A percentile compares a stretch with the other conserved stretches of the same genome.
Conservation (phyloP, 2,888 invertebrate genomes). For the Ctena decussata region DNA sequence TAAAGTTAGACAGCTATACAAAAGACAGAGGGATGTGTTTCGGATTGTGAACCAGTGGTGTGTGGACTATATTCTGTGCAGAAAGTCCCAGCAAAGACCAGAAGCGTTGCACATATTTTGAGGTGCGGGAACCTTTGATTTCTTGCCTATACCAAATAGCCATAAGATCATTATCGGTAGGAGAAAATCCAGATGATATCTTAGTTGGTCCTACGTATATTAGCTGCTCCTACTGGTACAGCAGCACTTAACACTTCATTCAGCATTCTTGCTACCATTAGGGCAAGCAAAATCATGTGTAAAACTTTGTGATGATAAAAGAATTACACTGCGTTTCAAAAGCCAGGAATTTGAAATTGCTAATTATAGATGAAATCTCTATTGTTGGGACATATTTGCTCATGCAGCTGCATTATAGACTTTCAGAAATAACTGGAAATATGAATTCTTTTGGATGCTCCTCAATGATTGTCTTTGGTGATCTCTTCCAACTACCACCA, state of each 20-base stretch:
- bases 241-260: conserved; percentile 64
- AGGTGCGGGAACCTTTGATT: conserved; percentile 61
- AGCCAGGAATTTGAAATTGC: conserved; percentile 11
- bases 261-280: conserved; percentile 51
- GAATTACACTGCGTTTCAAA: conserved; percentile 35
- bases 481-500: conserved; percentile 6
- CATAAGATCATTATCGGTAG: conserved; percentile 25
- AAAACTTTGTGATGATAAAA: conserved; percentile 35
- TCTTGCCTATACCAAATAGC: conserved; percentile 55
- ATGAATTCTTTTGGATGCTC: background rate
- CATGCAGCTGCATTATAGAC: conserved; percentile 27
- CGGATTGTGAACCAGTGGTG: conserved; percentile 45
- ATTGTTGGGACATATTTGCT: conserved; percentile 42
- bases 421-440: conserved; percentile 23
- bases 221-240: conserved; percentile 61
- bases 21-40: conserved; percentile 23
- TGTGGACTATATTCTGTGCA: conserved; percentile 8
- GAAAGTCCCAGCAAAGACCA: conserved; percentile 12
- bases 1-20: conserved; percentile 16
- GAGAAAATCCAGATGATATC: conserved; percentile 42
- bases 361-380: conserved; percentile 51
- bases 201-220: too few relatives aligned
- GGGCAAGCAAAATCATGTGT: conserved; percentile 29
- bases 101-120: conserved; percentile 38
- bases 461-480: background rate